Percentiles rank a stretch among this genome's conserved stretches.
phyloP scores from a whole-genome alignment of 2,113 vertebrate species.

The Peromyscus polionotus region DNA sequence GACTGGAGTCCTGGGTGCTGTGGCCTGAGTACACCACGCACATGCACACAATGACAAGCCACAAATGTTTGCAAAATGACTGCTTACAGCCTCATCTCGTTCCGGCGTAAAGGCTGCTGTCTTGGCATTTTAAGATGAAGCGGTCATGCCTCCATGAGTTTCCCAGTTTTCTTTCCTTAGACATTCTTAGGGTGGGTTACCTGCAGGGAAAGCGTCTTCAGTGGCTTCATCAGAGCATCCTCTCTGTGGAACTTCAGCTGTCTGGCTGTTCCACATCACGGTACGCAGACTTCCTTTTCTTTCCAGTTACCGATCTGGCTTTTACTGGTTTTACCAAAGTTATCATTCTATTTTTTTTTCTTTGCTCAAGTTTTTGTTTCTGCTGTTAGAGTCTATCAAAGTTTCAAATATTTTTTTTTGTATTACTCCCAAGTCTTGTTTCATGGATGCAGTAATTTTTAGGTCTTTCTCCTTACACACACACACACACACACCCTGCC shows the following conservation, averaged over 20 bases:
- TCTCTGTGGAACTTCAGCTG: not conserved
- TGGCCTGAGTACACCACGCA: not conserved
- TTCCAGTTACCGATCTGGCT: not conserved
- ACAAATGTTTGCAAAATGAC: not conserved
- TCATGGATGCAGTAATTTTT: not conserved
- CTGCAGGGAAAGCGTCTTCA: not conserved
- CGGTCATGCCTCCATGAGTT: not conserved
- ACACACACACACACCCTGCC: not conserved
- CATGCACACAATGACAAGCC: not conserved
- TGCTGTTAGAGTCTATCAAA: not conserved
- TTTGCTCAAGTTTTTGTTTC: constrained; percentile 34
- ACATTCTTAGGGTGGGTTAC: not conserved
- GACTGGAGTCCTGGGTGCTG: not conserved
- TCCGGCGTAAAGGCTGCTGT: not conserved
- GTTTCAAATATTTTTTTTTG: not conserved
- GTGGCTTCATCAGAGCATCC: not conserved
- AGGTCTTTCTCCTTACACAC: not conserved
- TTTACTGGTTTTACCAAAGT: not conserved
- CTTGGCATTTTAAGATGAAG: not conserved
- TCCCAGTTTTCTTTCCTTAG: not conserved
- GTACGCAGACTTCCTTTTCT: not conserved
- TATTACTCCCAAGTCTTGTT: not conserved
- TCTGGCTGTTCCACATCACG: not conserved
- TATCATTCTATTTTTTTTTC: not conserved
- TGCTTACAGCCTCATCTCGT: not conserved